These are phyloP conservation scores for Spheniscus mendiculus DNA, from an alignment of 2,113 vertebrate genomes.

Conservation along the genomic window DNA sequence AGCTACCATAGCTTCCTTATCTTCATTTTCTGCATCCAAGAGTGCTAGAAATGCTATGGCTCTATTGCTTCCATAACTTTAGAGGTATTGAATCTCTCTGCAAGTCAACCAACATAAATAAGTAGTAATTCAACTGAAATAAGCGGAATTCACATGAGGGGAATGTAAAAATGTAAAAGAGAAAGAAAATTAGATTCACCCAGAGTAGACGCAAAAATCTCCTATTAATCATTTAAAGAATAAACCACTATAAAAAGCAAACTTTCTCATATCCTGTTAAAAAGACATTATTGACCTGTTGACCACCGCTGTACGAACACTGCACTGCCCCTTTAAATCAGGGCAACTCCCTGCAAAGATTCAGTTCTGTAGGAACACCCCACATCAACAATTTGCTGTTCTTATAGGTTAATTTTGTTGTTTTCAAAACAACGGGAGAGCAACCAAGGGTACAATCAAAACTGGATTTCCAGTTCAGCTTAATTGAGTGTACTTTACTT, in stretches of 20 bases:
- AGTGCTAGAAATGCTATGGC: background rate
- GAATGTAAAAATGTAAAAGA: background rate
- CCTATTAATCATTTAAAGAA: background rate
- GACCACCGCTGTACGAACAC: fast-evolving
- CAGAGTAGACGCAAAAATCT: background rate
- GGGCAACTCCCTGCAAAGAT: background rate
- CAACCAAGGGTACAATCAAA: background rate
- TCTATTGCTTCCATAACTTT: background rate
- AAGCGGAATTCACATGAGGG: background rate
- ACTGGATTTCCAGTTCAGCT: background rate
- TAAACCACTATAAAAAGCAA: background rate
- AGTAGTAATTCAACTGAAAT: constrained; percentile 18
- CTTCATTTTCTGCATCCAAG: background rate
- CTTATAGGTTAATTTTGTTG: background rate
- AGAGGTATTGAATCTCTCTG: background rate
- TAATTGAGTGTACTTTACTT: background rate
- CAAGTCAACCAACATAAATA: constrained; percentile 7
- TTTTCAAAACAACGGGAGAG: background rate
- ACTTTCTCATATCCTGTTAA: background rate
- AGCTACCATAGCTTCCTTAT: background rate
- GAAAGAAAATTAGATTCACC: background rate
- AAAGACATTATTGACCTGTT: background rate
- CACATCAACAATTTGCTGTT: background rate
- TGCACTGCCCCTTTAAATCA: background rate
- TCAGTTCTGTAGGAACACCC: background rate